Evolutionary conservation across 23 tunicate species (phyloP), one percentile per base, ranked within the genome.

Genomic region (Botrylloides violaceus): DNA sequence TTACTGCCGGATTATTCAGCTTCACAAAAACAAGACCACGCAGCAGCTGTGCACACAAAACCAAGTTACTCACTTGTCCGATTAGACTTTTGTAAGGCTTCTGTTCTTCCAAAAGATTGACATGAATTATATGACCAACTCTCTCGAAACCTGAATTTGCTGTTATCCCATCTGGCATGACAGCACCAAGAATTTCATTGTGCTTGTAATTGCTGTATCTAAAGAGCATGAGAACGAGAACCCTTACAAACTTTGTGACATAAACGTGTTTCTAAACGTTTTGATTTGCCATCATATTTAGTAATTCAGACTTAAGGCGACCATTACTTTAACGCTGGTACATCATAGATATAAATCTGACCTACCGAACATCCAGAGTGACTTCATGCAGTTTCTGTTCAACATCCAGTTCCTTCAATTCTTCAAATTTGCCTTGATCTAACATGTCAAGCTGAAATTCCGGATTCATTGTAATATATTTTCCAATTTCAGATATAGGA

Each of bases 101-200:
- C 22, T 79, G 81, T 53, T 80, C 80, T 39, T 66, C 81, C 36
- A 77, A 32, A 34, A 86, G 43, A 48, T 86, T 86, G 32, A 86
- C 58, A 36, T 86, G 94, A 58, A 86, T 37, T 12, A 86, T 86
- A 30, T 86, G 94, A 29, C 94, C 94, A 49, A 80, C 77, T 35
- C 68, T 34, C 28, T 68, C 36, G 64, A 61, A 86, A 1, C 81
- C 85, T 43, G 80, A 39, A 39, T 60, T 56, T n/a, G 66, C 27
- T 24, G 34, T 43, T 19, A 68, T n/a, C 24, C 74, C 81, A 27
- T 65, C 34, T 43, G 81, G 81, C 56, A 77, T 29, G 34, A 77
- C 48, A 26, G 81, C 81, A 31, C 28, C 48, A 34, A 77, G 55
- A 20, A 77, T 65, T 29, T 77, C 81, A 15, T 28, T 22, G 37